Evolutionary conservation across 2,888 invertebrate species (phyloP).

Genomic region (Drosophila borealis): DNA sequence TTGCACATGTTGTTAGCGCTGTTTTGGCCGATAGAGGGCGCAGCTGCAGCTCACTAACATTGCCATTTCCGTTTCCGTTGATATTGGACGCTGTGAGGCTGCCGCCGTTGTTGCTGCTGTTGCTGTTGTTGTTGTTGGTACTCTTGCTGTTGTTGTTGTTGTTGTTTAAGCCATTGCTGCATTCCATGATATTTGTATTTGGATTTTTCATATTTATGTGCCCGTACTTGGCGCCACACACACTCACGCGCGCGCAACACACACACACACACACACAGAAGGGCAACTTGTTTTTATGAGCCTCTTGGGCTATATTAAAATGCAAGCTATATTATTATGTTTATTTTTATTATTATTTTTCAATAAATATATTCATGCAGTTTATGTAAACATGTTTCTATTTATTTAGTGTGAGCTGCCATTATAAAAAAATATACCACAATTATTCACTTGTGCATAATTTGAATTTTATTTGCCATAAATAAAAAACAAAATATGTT

Average conservation of each 20-base stretch:
- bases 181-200: slow-evolving; percentile 80
- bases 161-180: slow-evolving; percentile 66
- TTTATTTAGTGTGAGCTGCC: slow-evolving; percentile 51
- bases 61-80: slow-evolving; percentile 81
- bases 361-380: slow-evolving; percentile 6
- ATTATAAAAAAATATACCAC: slow-evolving; percentile 60
- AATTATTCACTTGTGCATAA: slow-evolving; percentile 78
- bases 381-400: slow-evolving; percentile 14
- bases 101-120: slow-evolving; percentile 29
- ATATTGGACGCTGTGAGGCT: slow-evolving; percentile 64
- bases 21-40: slow-evolving; percentile 61
- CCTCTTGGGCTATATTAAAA: slow-evolving; percentile 75
- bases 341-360: slow-evolving; percentile 14
- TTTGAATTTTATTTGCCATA: slow-evolving; percentile 68
- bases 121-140: slow-evolving; percentile 11
- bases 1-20: slow-evolving; percentile 53
- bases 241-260: slow-evolving; percentile 16
- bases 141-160: slow-evolving; percentile 44
- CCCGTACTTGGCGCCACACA: slow-evolving; percentile 72
- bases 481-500: background rate
- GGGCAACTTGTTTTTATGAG: slow-evolving; percentile 62
- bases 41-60: slow-evolving; percentile 69
- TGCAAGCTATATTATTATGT: slow-evolving; percentile 46
- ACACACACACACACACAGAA: slow-evolving; percentile 16
- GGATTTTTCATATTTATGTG: slow-evolving; percentile 81